These are phyloP conservation scores for Metellina segmentata DNA, from an alignment of 2,888 invertebrate species.

Conservation along the genomic window DNA sequence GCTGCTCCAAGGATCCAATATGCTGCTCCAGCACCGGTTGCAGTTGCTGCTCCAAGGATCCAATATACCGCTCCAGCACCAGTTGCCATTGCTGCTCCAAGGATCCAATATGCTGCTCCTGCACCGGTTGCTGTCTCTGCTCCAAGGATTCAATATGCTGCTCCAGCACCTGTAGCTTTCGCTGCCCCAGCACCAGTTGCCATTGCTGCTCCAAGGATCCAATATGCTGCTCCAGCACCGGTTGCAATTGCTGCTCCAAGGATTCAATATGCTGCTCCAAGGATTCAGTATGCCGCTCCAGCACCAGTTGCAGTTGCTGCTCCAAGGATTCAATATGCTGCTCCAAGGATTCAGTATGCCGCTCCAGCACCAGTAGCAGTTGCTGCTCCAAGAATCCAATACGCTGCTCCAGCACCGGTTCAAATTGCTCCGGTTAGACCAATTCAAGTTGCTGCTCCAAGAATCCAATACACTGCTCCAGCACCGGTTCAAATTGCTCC, in stretches of 20 bases:
- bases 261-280: neutral
- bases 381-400: neutral
- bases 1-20: neutral
- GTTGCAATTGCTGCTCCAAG: neutral
- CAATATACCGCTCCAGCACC: no score
- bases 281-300: neutral
- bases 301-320: neutral
- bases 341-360: neutral
- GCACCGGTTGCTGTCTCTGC: neutral
- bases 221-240: neutral
- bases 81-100: neutral
- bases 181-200: neutral
- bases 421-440: neutral
- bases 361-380: neutral
- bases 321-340: neutral
- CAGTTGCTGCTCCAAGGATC: neutral
- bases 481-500: neutral
- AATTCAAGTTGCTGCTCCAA: neutral
- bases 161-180: neutral
- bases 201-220: neutral
- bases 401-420: neutral
- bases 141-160: neutral
- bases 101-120: neutral
- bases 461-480: neutral
- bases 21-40: neutral